A percentile compares a stretch with the other conserved stretches of the same genome.
Conservation (phyloP, 2,113 vertebrate genomes). For the Sarotherodon lohbergeri region DNA sequence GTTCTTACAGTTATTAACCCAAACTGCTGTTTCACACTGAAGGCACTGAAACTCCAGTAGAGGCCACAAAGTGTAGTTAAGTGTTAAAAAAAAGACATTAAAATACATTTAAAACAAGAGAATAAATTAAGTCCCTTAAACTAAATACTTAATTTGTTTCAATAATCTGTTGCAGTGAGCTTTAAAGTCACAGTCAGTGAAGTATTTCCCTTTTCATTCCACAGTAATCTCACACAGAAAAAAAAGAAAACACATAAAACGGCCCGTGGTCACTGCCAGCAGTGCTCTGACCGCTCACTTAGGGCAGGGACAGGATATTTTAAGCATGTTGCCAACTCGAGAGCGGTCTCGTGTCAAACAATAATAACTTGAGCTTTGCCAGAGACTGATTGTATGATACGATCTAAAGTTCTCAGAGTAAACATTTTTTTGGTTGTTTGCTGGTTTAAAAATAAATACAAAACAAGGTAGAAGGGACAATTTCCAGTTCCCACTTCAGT, state of each 20-base stretch:
- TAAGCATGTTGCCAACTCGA: background rate
- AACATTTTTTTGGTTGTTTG: background rate
- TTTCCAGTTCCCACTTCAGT: background rate
- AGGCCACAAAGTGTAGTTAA: background rate
- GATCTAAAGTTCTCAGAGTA: background rate
- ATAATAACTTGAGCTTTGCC: background rate
- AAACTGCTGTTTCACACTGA: slow-evolving; percentile 14
- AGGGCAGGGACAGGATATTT: background rate
- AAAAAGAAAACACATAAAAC: background rate
- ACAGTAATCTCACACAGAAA: background rate
- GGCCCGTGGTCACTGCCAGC: slow-evolving; percentile 10
- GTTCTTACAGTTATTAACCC: background rate
- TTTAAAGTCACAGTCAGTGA: background rate
- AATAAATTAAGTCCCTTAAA: slow-evolving; percentile 12
- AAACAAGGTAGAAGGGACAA: background rate
- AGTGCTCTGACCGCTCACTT: background rate
- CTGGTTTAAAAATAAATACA: background rate
- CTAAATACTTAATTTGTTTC: background rate
- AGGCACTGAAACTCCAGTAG: background rate
- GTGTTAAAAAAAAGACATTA: background rate
- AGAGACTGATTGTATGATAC: background rate
- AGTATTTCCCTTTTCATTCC: background rate
- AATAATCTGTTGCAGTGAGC: background rate
- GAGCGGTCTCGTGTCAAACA: background rate
- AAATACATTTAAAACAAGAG: background rate